phyloP scores from a whole-genome alignment of 2,797 vertebrate species.

The Fistularia tabacaria region DNA sequence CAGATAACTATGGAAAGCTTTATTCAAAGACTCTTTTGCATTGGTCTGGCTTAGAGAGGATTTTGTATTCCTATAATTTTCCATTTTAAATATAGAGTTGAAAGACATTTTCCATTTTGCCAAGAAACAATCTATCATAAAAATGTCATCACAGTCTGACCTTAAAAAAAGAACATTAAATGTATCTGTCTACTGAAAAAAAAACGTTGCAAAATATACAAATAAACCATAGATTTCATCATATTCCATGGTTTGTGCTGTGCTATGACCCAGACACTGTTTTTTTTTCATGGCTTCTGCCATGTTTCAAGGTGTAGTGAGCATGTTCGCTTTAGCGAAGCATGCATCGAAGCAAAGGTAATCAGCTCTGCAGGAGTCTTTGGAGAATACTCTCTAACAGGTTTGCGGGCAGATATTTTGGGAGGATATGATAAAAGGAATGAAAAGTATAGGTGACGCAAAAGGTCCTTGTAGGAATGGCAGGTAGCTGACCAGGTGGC shows the following conservation, averaged over 20 bases:
- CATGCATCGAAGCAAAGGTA: conserved; percentile 45
- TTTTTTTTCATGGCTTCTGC: conserved; percentile 47
- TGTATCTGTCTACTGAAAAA: conserved; percentile 18
- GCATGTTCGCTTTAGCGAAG: conserved; percentile 53
- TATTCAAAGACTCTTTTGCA: neutral
- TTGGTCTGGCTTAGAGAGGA: conserved; percentile 26
- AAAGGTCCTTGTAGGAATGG: conserved; percentile 36
- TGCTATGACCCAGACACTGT: conserved; percentile 38
- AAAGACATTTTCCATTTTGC: conserved; percentile 13
- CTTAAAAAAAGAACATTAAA: conserved; percentile 8
- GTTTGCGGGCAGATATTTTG: conserved; percentile 47
- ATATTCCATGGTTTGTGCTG: conserved; percentile 34
- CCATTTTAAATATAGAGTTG: conserved; percentile 40
- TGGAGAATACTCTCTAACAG: conserved; percentile 46
- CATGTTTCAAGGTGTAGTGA: conserved; percentile 60
- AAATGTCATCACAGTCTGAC: conserved; percentile 5
- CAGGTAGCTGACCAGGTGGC: conserved; percentile 50
- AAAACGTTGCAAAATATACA: conserved; percentile 16
- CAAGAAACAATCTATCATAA: conserved; percentile 4
- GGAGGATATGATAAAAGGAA: conserved; percentile 33
- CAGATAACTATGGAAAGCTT: conserved; percentile 1
- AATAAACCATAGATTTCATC: conserved; percentile 25
- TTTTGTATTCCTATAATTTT: conserved; percentile 42
- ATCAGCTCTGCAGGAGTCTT: conserved; percentile 56
- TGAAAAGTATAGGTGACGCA: conserved; percentile 31